A percentile compares a stretch with the other conserved stretches of the same genome.
Evolutionary conservation across 2,797 vertebrate genomes (phyloP).

Genomic region (Mareca strepera): DNA sequence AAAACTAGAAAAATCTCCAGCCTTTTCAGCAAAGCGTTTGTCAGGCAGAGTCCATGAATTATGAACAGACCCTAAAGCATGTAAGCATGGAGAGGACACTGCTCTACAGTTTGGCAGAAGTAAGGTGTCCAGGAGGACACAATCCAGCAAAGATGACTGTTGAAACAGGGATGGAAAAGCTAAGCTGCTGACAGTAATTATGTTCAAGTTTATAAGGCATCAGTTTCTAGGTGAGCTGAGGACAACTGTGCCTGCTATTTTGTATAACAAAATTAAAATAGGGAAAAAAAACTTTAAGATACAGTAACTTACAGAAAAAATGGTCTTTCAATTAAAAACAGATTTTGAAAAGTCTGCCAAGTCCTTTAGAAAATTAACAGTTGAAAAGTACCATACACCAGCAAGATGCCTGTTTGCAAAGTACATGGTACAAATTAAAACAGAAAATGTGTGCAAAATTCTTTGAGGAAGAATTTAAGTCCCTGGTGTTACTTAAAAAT

Average conservation of each 20-base stretch:
- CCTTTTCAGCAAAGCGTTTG: not conserved
- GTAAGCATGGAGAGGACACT: not conserved
- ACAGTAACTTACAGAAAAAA: not conserved
- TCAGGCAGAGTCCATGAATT: not conserved
- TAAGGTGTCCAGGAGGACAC: not conserved
- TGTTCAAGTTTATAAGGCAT: not conserved
- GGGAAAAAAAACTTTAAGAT: not conserved
- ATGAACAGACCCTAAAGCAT: not conserved
- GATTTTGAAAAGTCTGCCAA: not conserved
- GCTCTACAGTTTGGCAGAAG: not conserved
- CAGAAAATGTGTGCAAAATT: not conserved
- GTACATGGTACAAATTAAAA: not conserved
- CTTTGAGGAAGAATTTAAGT: not conserved
- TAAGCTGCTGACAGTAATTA: not conserved
- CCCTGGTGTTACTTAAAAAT: not conserved
- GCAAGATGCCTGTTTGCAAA: not conserved
- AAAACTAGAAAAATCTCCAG: not conserved
- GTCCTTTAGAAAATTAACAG: not conserved
- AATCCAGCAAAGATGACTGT: not conserved
- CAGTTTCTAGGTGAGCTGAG: not conserved
- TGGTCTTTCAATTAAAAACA: not conserved
- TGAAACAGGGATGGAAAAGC: not conserved
- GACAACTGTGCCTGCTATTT: not conserved
- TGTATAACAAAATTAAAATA: not conserved
- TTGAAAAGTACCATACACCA: not conserved